Evolutionary conservation across 2,797 vertebrate genomes (phyloP), one percentile per base, ranked within the genome.

Genomic region (Phataginus tetradactyla): DNA sequence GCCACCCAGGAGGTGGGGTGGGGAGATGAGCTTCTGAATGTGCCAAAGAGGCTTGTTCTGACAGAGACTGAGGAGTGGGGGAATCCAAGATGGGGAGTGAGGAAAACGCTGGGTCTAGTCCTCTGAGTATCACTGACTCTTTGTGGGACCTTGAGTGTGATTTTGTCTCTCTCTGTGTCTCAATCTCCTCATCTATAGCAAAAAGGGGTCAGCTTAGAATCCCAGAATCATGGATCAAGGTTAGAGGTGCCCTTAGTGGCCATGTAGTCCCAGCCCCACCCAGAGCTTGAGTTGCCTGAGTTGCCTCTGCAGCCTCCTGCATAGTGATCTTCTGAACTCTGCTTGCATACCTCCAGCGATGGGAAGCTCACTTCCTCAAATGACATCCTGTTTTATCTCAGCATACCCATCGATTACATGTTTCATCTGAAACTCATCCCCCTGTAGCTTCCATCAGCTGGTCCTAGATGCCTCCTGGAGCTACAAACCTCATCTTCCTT

Each of bases 1-100:
- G 95, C 96, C 95, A 96, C 95, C 93, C 95, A 93, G 83, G 91
- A 94, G 5, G 72, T 23, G 13, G 42, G n/a, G 51, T 77, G 61
- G 64, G 85, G 90, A 25, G 84, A 55, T 11, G 37, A 57, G 77
- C 69, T 94, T 92, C 64, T 89, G 49, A 39, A 83, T 77, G 49
- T 5, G 23, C 75, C 64, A 32, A 80, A 59, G 63, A 96, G 66
- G 8, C 94, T 95, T 92, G 29, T 88, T 95, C 68, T 92, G 91
- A 92, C 91, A 4, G 20, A 96, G 68, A 69, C 29, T 42, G 9
- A 93, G 77, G 39, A 97, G 29, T 42, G 25, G 42, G 20, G 87
- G 14, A 37, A 91, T 85, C 69, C 85, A 92, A 94, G 69, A 83
- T 7, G 9, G 13, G 39, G 34, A 90, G 23, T 42, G 49, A 81